These are phyloP conservation scores for Polymixis lichenea DNA, from an alignment of 2,888 invertebrate genomes.

Conservation along the genomic window DNA sequence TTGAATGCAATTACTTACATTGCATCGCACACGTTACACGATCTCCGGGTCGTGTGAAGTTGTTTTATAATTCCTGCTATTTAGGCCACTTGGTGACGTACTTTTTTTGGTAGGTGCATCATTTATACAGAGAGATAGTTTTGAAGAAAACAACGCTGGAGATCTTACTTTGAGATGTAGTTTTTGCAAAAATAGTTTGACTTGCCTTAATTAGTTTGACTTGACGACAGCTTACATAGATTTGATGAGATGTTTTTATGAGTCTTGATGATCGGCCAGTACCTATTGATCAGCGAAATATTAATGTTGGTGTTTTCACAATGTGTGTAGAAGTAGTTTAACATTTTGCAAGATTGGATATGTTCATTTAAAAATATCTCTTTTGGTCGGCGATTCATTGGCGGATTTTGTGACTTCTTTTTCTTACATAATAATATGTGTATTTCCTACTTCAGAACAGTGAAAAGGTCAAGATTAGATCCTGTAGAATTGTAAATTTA, in stretches of 20 bases:
- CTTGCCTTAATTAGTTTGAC: background rate
- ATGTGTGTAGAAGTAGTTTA: too few relatives aligned
- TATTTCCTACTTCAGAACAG: background rate
- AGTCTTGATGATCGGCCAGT: background rate
- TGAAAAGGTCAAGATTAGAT: conserved; percentile 2
- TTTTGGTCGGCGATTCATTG: background rate
- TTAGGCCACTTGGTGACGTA: conserved; percentile 42
- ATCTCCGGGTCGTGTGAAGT: conserved; percentile 47
- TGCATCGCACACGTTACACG: conserved; percentile 41
- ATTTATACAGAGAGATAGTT: background rate
- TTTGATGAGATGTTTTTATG: background rate
- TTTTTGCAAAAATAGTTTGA: too few relatives aligned
- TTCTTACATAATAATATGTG: background rate
- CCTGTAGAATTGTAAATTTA: background rate
- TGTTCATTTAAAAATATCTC: background rate
- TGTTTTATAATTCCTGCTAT: conserved; percentile 41
- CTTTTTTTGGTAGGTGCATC: conserved; percentile 6
- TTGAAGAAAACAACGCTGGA: background rate
- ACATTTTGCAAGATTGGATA: background rate
- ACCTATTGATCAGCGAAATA: background rate
- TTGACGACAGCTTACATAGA: background rate
- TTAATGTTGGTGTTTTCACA: background rate
- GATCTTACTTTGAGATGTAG: background rate
- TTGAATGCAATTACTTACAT: conserved; percentile 43
- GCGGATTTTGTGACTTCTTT: too few relatives aligned